Conservation (phyloP, 2,888 invertebrate species). For the Lithosia quadra region DNA sequence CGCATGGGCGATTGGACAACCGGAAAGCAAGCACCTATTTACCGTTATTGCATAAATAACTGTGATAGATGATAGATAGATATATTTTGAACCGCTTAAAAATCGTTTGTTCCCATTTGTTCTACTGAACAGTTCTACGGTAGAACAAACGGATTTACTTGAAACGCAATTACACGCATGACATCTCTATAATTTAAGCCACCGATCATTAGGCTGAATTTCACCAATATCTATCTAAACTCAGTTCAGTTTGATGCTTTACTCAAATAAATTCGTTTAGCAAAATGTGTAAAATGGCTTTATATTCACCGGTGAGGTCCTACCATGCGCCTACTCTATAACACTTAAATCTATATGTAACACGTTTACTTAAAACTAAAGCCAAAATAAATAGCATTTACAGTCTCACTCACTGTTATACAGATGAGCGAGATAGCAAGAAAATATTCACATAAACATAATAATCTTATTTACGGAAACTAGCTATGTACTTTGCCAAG, state of each 20-base stretch:
- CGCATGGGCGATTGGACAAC: slow-evolving; percentile 3
- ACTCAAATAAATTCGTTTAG: neutral
- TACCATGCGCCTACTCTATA: neutral
- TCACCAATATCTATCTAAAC: too few relatives aligned
- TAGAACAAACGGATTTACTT: too few relatives aligned
- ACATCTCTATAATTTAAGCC: too few relatives aligned
- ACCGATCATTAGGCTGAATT: neutral
- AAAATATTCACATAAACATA: neutral
- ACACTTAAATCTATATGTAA: slow-evolving; percentile 17
- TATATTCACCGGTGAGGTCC: neutral
- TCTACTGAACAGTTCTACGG: too few relatives aligned
- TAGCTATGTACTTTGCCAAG: neutral
- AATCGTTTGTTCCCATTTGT: too few relatives aligned
- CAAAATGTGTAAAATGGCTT: neutral
- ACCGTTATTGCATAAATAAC: too few relatives aligned
- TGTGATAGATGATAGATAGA: too few relatives aligned
- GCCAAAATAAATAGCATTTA: neutral
- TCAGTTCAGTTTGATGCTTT: too few relatives aligned
- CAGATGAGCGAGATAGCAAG: slow-evolving; percentile 3
- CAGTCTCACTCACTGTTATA: neutral
- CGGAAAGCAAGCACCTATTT: neutral
- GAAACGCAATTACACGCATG: too few relatives aligned
- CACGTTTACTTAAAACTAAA: slow-evolving; percentile 4
- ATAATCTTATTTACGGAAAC: neutral
- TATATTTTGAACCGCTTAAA: too few relatives aligned